phyloP scores from a whole-genome alignment of 1,140 invertebrate genomes.

The Drosophila nannoptera region DNA sequence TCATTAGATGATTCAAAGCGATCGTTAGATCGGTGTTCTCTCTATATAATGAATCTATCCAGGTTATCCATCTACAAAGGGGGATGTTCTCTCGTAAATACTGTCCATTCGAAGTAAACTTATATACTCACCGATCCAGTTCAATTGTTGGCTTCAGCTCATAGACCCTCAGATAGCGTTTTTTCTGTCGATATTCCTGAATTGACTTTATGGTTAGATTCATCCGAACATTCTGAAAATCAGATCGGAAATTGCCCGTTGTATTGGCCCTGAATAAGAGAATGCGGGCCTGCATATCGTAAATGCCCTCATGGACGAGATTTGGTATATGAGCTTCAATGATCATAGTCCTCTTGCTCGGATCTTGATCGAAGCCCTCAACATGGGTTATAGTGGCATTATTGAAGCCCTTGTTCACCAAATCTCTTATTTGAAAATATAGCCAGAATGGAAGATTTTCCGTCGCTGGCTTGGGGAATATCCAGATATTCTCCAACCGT shows the following conservation, averaged over 20 bases:
- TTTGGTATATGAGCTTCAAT: conserved; percentile 27
- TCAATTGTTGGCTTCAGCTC: conserved; percentile 36
- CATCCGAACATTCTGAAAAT: conserved; percentile 49
- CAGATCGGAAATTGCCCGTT: conserved; percentile 39
- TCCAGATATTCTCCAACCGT: neutral
- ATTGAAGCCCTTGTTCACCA: conserved; percentile 29
- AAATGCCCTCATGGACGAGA: conserved; percentile 10
- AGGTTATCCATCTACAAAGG: conserved; percentile 39
- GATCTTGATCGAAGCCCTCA: conserved; percentile 46
- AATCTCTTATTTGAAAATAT: conserved; percentile 31
- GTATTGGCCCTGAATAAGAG: conserved; percentile 42
- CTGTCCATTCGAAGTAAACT: neutral
- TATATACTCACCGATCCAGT: conserved; percentile 51
- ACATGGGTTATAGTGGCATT: conserved; percentile 51
- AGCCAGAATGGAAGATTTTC: conserved; percentile 42
- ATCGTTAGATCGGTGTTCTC: conserved; percentile 53
- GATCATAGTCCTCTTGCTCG: conserved; percentile 19
- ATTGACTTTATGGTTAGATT: conserved; percentile 44
- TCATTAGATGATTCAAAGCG: conserved; percentile 34
- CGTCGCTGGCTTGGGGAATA: conserved; percentile 16
- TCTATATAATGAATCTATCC: conserved; percentile 45
- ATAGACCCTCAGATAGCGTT: conserved; percentile 51
- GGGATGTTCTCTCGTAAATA: neutral
- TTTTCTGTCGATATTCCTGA: conserved; percentile 48
- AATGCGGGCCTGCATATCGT: conserved; percentile 27